These are phyloP conservation scores for Drosophila helvetica DNA, from an alignment of 2,888 invertebrate genomes.

Conservation along the genomic window DNA sequence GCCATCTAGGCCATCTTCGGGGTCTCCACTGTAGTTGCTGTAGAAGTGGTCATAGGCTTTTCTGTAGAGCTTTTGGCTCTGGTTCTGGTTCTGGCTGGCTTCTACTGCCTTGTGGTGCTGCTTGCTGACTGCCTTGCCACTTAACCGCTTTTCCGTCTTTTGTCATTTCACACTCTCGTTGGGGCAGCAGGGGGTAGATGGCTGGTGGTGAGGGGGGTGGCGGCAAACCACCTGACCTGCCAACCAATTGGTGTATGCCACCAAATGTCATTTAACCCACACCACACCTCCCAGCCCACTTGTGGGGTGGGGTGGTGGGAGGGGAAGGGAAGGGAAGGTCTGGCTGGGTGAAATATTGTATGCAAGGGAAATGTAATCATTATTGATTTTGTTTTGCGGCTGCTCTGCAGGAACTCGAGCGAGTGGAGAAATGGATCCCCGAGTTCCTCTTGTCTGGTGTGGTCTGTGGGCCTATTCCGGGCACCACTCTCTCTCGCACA, in stretches of 20 bases:
- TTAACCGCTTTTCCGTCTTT: conserved; percentile 81
- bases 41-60: conserved; percentile 65
- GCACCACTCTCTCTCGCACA: conserved; percentile 51
- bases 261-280: conserved; percentile 69
- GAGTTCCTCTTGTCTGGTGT: background rate
- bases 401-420: conserved; percentile 37
- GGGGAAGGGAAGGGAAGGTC: too few relatives aligned
- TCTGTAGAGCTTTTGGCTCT: conserved; percentile 41
- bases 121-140: conserved; percentile 57
- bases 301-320: background rate
- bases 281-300: conserved; percentile 21
- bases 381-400: conserved; percentile 71
- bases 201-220: background rate
- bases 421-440: conserved; percentile 4
- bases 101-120: conserved; percentile 38
- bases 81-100: conserved; percentile 26
- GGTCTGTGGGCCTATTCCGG: conserved; percentile 9
- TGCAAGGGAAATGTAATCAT: conserved; percentile 79
- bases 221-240: conserved; percentile 34
- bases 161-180: conserved; percentile 68
- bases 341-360: conserved; percentile 65
- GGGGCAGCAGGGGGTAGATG: background rate
- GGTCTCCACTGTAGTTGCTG: conserved; percentile 13
- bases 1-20: background rate
- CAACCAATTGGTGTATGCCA: conserved; percentile 46